These are phyloP conservation scores for Meloidogyne chitwoodi DNA, from an alignment of 1,140 invertebrate genomes.

Conservation along the genomic window DNA sequence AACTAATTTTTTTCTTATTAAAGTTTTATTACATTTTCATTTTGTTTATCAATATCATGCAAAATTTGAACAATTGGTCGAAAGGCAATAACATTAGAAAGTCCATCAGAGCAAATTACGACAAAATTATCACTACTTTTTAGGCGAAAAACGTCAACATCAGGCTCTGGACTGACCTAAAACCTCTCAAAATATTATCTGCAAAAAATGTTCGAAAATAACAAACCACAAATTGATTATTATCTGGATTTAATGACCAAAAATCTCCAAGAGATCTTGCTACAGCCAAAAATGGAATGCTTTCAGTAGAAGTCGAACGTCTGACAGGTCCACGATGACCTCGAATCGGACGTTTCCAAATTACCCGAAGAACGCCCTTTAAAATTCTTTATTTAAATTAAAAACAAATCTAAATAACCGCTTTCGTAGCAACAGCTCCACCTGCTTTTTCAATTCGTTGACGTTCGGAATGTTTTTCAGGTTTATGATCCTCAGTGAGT, in stretches of 20 bases:
- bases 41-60: conserved; percentile 5
- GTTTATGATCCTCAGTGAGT: conserved; percentile 35
- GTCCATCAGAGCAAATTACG: conserved; percentile 30
- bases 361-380: conserved; percentile 22
- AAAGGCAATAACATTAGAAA: conserved; percentile 23
- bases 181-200: background rate
- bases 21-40: background rate
- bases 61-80: conserved; percentile 7
- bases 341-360: conserved; percentile 33
- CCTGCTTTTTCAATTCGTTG: conserved; percentile 29
- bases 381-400: background rate
- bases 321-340: conserved; percentile 27
- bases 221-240: conserved; percentile 33
- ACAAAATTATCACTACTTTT: conserved; percentile 16
- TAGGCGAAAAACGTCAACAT: conserved; percentile 17
- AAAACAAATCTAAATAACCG: background rate
- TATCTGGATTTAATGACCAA: conserved; percentile 34
- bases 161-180: conserved; percentile 25
- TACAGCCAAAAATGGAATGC: conserved; percentile 32
- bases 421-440: conserved; percentile 4
- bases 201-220: background rate
- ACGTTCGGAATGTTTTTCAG: conserved; percentile 21
- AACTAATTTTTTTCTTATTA: background rate
- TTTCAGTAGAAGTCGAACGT: conserved; percentile 30
- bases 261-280: conserved; percentile 35